These are phyloP conservation scores for Cyanoliseus patagonus DNA, from an alignment of 2,113 vertebrate species.

Conservation along the genomic window DNA sequence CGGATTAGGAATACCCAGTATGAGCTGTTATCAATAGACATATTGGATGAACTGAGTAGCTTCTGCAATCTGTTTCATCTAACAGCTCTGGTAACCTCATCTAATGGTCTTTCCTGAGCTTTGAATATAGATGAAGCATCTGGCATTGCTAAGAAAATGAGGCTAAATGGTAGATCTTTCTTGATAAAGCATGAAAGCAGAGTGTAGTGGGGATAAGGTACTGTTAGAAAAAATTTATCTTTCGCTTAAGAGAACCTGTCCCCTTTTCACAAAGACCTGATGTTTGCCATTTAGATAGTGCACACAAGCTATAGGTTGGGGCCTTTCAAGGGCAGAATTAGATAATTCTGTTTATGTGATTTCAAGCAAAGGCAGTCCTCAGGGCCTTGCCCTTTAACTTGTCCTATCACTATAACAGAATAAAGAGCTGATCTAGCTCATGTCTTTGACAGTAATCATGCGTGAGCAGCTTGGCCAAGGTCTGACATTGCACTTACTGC, in stretches of 20 bases:
- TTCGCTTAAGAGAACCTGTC: background rate
- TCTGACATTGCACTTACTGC: background rate
- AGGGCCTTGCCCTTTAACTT: conserved; percentile 19
- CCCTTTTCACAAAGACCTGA: background rate
- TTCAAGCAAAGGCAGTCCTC: background rate
- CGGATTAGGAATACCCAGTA: background rate
- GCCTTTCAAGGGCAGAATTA: background rate
- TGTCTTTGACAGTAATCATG: conserved; percentile 3
- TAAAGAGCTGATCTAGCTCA: conserved; percentile 19
- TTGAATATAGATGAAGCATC: background rate
- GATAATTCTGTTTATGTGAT: background rate
- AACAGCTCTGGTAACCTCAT: background rate
- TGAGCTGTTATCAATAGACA: background rate
- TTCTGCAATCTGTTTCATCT: background rate
- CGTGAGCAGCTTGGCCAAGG: background rate
- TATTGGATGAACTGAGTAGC: background rate
- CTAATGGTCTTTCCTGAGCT: background rate
- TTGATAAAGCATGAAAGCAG: background rate
- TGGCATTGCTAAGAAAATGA: background rate
- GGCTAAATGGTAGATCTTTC: background rate
- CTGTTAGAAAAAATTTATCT: background rate
- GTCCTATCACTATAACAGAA: background rate
- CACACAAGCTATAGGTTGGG: background rate
- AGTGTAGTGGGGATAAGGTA: background rate
- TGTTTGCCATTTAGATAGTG: background rate